Percentiles rank a stretch among this genome's conserved stretches.
phyloP scores from a whole-genome alignment of 2,797 vertebrate genomes.

The Gambelia wislizenii region DNA sequence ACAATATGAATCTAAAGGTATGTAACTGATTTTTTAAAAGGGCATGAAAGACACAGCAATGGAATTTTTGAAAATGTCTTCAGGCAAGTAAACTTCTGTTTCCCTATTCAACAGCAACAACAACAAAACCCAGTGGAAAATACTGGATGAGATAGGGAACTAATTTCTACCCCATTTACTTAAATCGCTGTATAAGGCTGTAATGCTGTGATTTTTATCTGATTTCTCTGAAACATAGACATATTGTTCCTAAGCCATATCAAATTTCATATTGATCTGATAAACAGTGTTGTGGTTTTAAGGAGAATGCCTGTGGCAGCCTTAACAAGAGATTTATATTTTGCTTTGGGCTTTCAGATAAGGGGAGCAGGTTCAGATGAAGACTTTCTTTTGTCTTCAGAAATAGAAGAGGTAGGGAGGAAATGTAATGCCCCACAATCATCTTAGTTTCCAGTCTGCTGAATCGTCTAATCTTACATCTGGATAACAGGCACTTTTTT shows the following conservation, averaged over 20 bases:
- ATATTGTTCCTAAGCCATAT: not conserved
- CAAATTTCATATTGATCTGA: not conserved
- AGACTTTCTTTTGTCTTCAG: not conserved
- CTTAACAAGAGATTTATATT: not conserved
- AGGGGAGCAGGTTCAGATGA: no score
- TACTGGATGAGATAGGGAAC: not conserved
- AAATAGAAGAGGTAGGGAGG: slow-evolving; percentile 18
- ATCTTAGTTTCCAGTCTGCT: not conserved
- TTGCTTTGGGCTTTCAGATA: not conserved
- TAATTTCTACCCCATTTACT: not conserved
- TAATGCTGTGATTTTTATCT: not conserved
- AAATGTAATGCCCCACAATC: slow-evolving; percentile 33
- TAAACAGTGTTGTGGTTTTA: slow-evolving; percentile 2
- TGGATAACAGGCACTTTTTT: slow-evolving; percentile 25
- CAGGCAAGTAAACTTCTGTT: not conserved
- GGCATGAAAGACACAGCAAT: not conserved
- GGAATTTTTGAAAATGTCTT: not conserved
- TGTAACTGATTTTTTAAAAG: not conserved
- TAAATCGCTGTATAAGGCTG: no score
- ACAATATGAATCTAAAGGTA: not conserved
- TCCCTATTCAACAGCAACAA: not conserved
- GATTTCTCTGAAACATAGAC: not conserved
- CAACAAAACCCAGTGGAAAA: not conserved
- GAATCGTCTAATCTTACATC: slow-evolving; percentile 24
- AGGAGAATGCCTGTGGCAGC: not conserved